Base-by-base conservation (phyloP, 2,113 vertebrate species). In the Gymnarchus niloticus region DNA sequence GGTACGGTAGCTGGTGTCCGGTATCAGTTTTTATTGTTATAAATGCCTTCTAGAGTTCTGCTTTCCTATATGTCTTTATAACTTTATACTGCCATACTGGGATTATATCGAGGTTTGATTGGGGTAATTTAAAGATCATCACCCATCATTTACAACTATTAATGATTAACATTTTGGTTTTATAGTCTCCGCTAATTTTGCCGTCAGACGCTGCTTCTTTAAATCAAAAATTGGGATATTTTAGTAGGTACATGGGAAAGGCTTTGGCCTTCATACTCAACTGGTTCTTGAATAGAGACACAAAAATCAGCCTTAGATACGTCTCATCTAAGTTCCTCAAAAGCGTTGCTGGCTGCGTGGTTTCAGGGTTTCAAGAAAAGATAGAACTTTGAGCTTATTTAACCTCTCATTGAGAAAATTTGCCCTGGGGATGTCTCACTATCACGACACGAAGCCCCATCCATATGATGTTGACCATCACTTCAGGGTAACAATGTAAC, bases 1-100 rank as follows among this genome's bases (percentile, higher is more conserved):
- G 97, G 97, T 98, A 88, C 28, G 85, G 23, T 56, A n/a, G 8
- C 19, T 0, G 14, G 56, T 4, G 33, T 12, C 3, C 7, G 73
- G 21, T n/a, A 7, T 65, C 25, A 41, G n/a, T 83, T 44, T 41
- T 12, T 48, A 23, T 28, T 21, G 12, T 46, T 33, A 57, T 46
- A 41, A 44, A 46, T 82, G 25, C 10, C 25, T 54, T 82, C 51
- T 82, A 4, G 6, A 6, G 4, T 25, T 37, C 48, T 28, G 21
- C 52, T 48, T 12, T 21, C 23, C 21, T 78, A 23, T 37, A 9
- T 17, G 44, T 25, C 3, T 44, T 21, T 19, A 4, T 80, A 54
- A 17, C 17, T 23, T 61, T n/a, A 73, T 73, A 37, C 2, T 41
- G 28, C 49, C 12, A 73, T 73, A 37, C 2, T 41, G 28, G 17